Base-by-base conservation (phyloP, 2,797 vertebrate species). In the Arnoldichthys spilopterus region DNA sequence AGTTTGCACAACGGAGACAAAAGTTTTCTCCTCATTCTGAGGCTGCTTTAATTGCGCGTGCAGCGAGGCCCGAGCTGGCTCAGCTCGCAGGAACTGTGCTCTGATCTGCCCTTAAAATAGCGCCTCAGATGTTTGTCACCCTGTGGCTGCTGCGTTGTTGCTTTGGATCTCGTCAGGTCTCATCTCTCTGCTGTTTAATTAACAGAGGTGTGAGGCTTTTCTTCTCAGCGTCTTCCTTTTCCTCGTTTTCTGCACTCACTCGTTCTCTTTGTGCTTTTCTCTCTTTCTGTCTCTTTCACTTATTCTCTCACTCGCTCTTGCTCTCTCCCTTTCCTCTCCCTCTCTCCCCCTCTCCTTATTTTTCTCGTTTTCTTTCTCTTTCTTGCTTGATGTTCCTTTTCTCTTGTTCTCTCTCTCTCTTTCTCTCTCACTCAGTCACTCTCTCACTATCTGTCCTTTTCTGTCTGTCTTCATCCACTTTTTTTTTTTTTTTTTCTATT, bases 61-160 rank as follows among this genome's bases (percentile, higher is more conserved):
- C 87, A 83, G 70, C 84, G 86, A 87, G 34, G 84, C 82, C 45
- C 63, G 64, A 75, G 71, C 78, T 86, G 2, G 24, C 72, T 87
- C 67, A 72, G 72, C 85, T 87, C 82, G 73, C 63, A 59, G 82
- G 83, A 85, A 82, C 54, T 62, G 82, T 79, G 89, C 89, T 92
- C 88, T 92, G 90, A 92, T 93, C 89, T 90, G 72, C 72, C 86
- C 86, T 88, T 77, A 84, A 84, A 90, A 92, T 85, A 74, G 82
- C 82, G 82, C 76, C 82, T 91, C 84, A 91, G 90, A 92, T 92
- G 89, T 91, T 89, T 89, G 87, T 89, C 72, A 51, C 83, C 80
- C 82, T 85, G 86, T 89, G 86, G 88, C 89, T 87, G 86, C 68
- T 43, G 64, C 53, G 58, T 71, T 80, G 78, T 74, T 84, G 78